A percentile compares a stretch with the other conserved stretches of the same genome.
Conservation (phyloP, 2,113 vertebrate genomes). For the Tichodroma muraria region DNA sequence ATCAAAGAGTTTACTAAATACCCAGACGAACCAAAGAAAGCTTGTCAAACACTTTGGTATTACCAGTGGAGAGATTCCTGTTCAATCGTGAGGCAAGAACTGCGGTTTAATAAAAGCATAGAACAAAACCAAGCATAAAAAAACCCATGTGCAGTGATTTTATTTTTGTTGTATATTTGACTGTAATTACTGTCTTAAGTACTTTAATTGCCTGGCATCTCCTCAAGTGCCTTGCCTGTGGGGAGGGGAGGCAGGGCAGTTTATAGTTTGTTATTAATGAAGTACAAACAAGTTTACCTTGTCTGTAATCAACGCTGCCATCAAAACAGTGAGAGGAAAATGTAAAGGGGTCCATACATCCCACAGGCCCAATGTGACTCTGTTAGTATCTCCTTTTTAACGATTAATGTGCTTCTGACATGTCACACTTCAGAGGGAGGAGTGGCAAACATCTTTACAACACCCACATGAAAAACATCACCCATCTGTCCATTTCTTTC, state of each 20-base stretch:
- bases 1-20: neutral
- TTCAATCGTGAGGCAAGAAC: neutral
- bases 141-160: conserved; percentile 40
- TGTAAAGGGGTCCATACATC: neutral
- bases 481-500: neutral
- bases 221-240: conserved; percentile 36
- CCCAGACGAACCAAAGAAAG: neutral
- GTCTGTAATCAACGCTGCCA: conserved; percentile 32
- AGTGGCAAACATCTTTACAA: neutral
- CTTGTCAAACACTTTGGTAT: neutral
- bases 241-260: conserved; percentile 49
- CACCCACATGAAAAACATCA: neutral
- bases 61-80: neutral
- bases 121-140: conserved; percentile 43
- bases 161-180: conserved; percentile 61
- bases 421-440: neutral
- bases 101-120: conserved; percentile 6
- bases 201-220: conserved; percentile 55
- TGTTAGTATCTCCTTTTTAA: neutral
- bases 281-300: conserved; percentile 54
- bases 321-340: conserved; percentile 15
- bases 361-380: neutral
- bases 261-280: conserved; percentile 52
- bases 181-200: conserved; percentile 56
- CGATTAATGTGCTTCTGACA: neutral